Percentiles rank a stretch among this genome's conserved stretches.
These are phyloP conservation scores for Chiroxiphia lanceolata DNA, from an alignment of 2,797 vertebrate genomes.

Conservation along the genomic window DNA sequence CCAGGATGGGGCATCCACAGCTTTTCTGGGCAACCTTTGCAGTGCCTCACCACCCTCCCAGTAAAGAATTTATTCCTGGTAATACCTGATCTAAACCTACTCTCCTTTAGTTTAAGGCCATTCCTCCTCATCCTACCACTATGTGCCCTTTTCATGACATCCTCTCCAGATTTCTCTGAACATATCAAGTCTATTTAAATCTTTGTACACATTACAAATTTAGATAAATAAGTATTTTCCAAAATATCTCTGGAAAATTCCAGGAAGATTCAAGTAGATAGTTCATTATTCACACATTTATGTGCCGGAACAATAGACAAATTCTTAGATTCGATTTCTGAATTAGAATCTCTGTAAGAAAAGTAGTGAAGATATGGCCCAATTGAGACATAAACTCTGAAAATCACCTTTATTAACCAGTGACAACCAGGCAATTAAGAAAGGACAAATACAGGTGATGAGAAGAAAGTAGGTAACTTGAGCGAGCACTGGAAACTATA, in stretches of 20 bases:
- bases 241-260: not conserved
- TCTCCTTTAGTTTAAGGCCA: not conserved
- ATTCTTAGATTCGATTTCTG: not conserved
- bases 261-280: not conserved
- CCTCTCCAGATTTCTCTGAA: not conserved
- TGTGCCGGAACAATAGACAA: not conserved
- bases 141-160: not conserved
- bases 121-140: not conserved
- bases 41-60: not conserved
- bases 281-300: not conserved
- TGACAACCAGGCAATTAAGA: not conserved
- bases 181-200: not conserved
- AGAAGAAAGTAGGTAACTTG: constrained; percentile 29
- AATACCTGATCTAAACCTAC: not conserved
- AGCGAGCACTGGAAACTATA: not conserved
- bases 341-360: not conserved
- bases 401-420: not conserved
- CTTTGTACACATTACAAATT: not conserved
- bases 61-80: not conserved
- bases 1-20: not conserved
- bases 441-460: not conserved
- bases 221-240: not conserved
- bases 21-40: not conserved
- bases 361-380: not conserved
- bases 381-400: not conserved